phyloP scores from a whole-genome alignment of 1,140 invertebrate species.

The Cotesia chilonis region DNA sequence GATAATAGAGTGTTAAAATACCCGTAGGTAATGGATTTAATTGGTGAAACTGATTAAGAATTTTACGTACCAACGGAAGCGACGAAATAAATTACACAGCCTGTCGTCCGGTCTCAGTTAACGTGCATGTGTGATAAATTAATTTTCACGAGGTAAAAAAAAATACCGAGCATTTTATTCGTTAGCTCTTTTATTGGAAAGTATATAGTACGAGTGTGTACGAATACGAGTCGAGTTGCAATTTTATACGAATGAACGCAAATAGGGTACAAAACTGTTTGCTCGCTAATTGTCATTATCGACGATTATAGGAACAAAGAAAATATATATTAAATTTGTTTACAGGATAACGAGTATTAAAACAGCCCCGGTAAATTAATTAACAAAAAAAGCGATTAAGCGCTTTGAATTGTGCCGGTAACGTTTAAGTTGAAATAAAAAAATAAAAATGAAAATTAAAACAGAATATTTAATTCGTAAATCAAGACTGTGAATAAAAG shows the following conservation, averaged over 20 bases:
- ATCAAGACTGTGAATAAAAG: too few species aligned
- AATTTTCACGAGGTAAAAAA: neutral
- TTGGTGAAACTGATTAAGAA: conserved; percentile 13
- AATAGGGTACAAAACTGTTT: conserved; percentile 11
- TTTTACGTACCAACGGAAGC: neutral
- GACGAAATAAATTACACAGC: neutral
- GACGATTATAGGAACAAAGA: neutral
- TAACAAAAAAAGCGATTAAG: too few species aligned
- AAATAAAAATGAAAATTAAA: neutral
- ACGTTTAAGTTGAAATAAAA: neutral
- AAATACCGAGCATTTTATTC: neutral
- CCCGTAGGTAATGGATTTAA: neutral
- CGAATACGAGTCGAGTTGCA: neutral
- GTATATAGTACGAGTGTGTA: neutral
- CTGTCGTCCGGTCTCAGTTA: neutral
- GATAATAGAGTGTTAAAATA: too few species aligned
- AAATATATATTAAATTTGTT: too few species aligned
- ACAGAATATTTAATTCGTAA: neutral
- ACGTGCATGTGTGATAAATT: neutral
- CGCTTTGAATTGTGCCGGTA: too few species aligned
- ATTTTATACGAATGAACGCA: conserved; percentile 6
- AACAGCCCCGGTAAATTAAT: too few species aligned
- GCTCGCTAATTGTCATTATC: conserved; percentile 17
- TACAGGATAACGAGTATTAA: too few species aligned
- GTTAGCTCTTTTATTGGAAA: neutral